Evolutionary conservation across 2,113 vertebrate species (phyloP), one percentile per base, ranked within the genome.

Genomic region (Neofelis nebulosa): DNA sequence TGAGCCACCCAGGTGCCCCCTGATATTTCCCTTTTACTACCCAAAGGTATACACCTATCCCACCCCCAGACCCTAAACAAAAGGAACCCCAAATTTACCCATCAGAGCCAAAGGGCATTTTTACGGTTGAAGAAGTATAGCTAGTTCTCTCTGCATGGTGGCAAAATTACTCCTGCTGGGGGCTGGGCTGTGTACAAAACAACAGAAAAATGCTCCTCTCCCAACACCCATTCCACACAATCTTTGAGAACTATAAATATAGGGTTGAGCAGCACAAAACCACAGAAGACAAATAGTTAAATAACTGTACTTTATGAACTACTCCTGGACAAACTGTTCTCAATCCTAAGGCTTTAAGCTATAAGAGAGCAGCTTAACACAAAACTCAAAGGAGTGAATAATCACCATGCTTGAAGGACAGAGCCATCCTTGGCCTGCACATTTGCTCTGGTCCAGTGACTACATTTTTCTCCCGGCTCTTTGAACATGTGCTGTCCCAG

Each of bases 401-500:
- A 23, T 52, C 19, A 52, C 5, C 68, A 2, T 61, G 63, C 18
- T 55, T 63, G 38, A 50, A 65, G 45, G 87, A 33, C 33, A 57
- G n/a, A 78, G 8, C 13, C 0, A 0, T 48, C 31, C 21, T 78
- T 23, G 73, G 11, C 65, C n/a, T 38, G 18, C 2, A 18, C 5
- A 16, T 0, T 33, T 1, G 0, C 55, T 27, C 81, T 6, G 14
- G 33, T 14, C 25, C 7, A 50, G 73, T 15, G 5, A 73, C 1
- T 29, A 3, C 10, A 3, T 74, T 38, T 65, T 55, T 12, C 52
- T 79, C n/a, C 29, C 9, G 5, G 61, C 38, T 13, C 52, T 71
- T 50, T 7, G 8, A n/a, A 21, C 0, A 0, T 1, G 3, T 50
- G 7, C 73, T 3, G 29, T 6, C 25, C 50, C 55, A 3, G 2